Evolutionary conservation across 1,140 invertebrate genomes (phyloP), one percentile per base, ranked within the genome.

Genomic region (Bombyx mandarina): DNA sequence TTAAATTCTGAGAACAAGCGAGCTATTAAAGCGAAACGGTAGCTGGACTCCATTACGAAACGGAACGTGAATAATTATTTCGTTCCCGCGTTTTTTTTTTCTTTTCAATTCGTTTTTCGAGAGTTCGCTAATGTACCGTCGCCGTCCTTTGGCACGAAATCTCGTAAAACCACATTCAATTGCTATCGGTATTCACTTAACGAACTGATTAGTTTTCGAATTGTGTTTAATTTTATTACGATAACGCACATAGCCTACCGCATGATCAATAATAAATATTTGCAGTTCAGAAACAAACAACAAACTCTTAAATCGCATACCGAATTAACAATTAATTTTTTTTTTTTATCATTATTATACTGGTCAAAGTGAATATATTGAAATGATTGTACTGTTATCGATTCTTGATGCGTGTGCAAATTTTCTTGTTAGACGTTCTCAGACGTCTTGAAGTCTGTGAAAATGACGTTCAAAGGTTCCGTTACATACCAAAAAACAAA

Each of bases 21-120:
- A 73, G 77, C 79, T 82, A 80, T 83, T 82, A 83, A 82, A 82
- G 66, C 74, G 75, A 78, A 85, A 85, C 83, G 79, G 83, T 87
- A 87, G 82, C 82, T 75, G 75, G 74, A 77, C 77, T 71, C 75
- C 82, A 85, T 84, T 83, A 83, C 77, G 66, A 77, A 81, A 84
- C 80, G 75, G 81, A 84, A 85, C 82, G 82, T 85, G 79, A 72
- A 85, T 87, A 87, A 87, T 87, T 84, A 85, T 87, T 87, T 87
- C 76, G 80, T 85, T 86, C 79, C 79, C 81, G 78, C 79, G 72
- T 81, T 79, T 81, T 82, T 81, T 79, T 76, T 50, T 75, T 78
- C 65, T 78, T 74, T 64, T 64, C 65, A 73, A 73, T 79, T 79
- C 76, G 76, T 78, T 80, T 82, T 80, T 84, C 73, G 80, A 79